Conservation (phyloP, 92 coral and sea anemone genomes). For the Epizoanthus ramosus region DNA sequence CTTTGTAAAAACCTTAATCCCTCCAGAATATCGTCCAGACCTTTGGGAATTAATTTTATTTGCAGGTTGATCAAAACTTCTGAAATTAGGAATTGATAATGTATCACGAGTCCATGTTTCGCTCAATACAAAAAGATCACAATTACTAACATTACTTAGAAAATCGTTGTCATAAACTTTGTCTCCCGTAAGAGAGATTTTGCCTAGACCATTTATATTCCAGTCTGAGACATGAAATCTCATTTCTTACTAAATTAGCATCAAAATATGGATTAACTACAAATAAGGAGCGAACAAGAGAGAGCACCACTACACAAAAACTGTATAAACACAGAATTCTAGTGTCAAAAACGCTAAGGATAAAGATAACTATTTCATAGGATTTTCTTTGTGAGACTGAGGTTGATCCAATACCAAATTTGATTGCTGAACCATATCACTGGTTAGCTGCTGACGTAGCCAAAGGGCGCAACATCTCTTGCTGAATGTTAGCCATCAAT, state of each 20-base stretch:
- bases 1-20: background rate
- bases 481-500: too few relatives aligned
- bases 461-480: too few relatives aligned
- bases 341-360: background rate
- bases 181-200: background rate
- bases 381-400: too few relatives aligned
- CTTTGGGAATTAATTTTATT: background rate
- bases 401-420: too few relatives aligned
- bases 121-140: conserved; percentile 11
- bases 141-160: background rate
- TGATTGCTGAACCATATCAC: too few relatives aligned
- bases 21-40: background rate
- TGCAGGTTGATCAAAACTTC: conserved; percentile 1
- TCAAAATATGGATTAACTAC: too few relatives aligned
- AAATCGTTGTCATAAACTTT: background rate
- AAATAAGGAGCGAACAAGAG: background rate
- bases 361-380: background rate
- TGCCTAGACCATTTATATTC: conserved; percentile 14
- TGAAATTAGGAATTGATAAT: background rate
- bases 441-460: too few relatives aligned
- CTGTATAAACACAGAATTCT: background rate
- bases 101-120: conserved; percentile 11
- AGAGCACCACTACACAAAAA: background rate
- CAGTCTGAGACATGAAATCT: background rate
- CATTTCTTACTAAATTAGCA: background rate